Evolutionary conservation across 2,797 vertebrate species (phyloP).

Genomic region (Poecilia gillii): DNA sequence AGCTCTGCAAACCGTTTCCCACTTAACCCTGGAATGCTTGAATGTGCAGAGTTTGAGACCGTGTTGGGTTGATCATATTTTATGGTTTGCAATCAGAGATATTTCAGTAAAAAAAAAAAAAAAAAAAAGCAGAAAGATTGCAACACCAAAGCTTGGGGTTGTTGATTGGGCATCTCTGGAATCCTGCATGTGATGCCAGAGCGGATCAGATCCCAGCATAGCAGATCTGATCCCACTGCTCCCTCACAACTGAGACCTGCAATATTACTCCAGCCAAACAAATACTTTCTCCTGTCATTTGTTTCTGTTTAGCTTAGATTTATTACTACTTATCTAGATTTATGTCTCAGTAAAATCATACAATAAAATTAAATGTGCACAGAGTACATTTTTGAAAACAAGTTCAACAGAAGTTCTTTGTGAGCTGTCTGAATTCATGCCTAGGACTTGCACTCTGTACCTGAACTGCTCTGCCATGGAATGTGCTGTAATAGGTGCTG

Average conservation of each 20-base stretch:
- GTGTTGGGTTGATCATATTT: slow-evolving; percentile 43
- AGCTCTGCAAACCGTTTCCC: not conserved
- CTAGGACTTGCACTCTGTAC: slow-evolving; percentile 60
- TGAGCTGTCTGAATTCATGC: slow-evolving; percentile 20
- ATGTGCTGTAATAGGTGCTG: slow-evolving; percentile 67
- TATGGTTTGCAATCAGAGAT: slow-evolving; percentile 48
- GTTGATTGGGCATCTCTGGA: slow-evolving; percentile 77
- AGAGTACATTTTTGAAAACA: slow-evolving; percentile 22
- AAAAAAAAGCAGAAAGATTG: slow-evolving; percentile 40
- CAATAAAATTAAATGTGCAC: slow-evolving; percentile 1
- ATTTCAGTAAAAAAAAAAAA: slow-evolving; percentile 24
- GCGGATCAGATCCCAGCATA: slow-evolving; percentile 71
- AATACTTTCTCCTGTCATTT: slow-evolving; percentile 41
- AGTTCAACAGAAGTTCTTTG: slow-evolving; percentile 3
- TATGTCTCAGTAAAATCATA: slow-evolving; percentile 3
- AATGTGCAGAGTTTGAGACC: slow-evolving; percentile 44
- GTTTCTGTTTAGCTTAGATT: slow-evolving; percentile 40
- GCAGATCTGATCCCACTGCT: slow-evolving; percentile 70
- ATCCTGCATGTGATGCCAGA: slow-evolving; percentile 79
- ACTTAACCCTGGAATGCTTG: slow-evolving; percentile 5
- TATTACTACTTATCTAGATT: slow-evolving; percentile 13
- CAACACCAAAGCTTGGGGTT: slow-evolving; percentile 70
- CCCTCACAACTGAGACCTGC: slow-evolving; percentile 62
- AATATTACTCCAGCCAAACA: slow-evolving; percentile 46
- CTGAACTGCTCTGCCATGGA: slow-evolving; percentile 69